Evolutionary conservation across 2,888 invertebrate species (phyloP).

Genomic region (Phortica okadai): DNA sequence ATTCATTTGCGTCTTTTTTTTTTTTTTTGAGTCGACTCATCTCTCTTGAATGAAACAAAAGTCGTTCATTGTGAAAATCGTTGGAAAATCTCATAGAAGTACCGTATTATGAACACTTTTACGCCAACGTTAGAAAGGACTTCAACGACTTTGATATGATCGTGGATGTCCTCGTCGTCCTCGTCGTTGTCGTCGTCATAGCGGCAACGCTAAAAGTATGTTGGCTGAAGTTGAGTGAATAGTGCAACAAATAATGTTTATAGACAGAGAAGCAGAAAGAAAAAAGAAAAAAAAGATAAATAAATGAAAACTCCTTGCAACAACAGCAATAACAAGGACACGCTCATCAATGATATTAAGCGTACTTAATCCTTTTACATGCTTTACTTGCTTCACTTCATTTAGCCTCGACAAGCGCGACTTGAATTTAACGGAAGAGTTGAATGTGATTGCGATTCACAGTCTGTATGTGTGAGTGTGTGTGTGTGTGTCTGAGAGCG

Average conservation of each 20-base stretch:
- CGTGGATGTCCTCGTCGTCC: background rate
- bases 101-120: conserved; percentile 49
- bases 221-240: conserved; percentile 21
- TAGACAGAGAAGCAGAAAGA: conserved; percentile 4
- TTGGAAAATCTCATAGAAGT: conserved; percentile 52
- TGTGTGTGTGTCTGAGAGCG: conserved; percentile 26
- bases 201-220: background rate
- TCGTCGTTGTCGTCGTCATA: background rate
- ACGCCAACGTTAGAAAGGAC: conserved; percentile 6
- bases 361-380: conserved; percentile 67
- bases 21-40: conserved; percentile 6
- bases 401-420: conserved; percentile 32
- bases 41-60: conserved; percentile 30
- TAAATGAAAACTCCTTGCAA: background rate
- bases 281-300: background rate
- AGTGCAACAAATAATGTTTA: conserved; percentile 21
- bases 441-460: background rate
- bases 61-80: conserved; percentile 24
- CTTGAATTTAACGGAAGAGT: conserved; percentile 4
- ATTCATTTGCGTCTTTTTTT: conserved; percentile 16
- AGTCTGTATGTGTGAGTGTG: background rate
- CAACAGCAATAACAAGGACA: conserved; percentile 9
- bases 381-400: conserved; percentile 54
- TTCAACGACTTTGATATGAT: background rate
- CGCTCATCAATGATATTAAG: conserved; percentile 69